Conservation (phyloP, 2,888 invertebrate genomes). For the Eilema griseolum region DNA sequence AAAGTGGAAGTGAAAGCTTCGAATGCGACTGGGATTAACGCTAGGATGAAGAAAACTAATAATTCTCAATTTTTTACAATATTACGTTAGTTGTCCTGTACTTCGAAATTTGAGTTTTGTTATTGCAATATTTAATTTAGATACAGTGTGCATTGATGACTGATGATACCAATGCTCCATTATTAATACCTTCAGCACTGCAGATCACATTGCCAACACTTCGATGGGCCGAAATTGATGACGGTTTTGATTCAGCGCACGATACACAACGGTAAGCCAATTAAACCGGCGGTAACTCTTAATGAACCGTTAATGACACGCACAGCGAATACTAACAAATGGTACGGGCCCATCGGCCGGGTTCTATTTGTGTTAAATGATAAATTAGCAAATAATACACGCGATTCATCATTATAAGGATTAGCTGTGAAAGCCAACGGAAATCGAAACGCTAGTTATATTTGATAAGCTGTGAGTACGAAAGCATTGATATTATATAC, state of each 20-base stretch:
- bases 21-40: too few relatives aligned
- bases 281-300: constrained; percentile 75
- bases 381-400: constrained; percentile 51
- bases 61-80: too few relatives aligned
- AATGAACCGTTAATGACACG: constrained; percentile 82
- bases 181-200: constrained; percentile 18
- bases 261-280: constrained; percentile 77
- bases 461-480: neutral
- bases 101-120: neutral
- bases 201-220: constrained; percentile 51
- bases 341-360: constrained; percentile 36
- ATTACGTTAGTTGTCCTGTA: too few relatives aligned
- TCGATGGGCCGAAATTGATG: constrained; percentile 63
- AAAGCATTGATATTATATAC: neutral
- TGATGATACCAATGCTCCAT: neutral
- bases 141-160: neutral
- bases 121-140: neutral
- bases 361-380: constrained; percentile 52
- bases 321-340: constrained; percentile 73
- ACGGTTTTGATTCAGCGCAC: constrained; percentile 76
- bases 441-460: constrained; percentile 26
- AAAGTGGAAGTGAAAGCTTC: too few relatives aligned
- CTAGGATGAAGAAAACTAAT: too few relatives aligned
- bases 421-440: constrained; percentile 41
- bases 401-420: constrained; percentile 44